Base-by-base conservation (phyloP, 2,888 invertebrate species). In the Ectropis crepuscularia region DNA sequence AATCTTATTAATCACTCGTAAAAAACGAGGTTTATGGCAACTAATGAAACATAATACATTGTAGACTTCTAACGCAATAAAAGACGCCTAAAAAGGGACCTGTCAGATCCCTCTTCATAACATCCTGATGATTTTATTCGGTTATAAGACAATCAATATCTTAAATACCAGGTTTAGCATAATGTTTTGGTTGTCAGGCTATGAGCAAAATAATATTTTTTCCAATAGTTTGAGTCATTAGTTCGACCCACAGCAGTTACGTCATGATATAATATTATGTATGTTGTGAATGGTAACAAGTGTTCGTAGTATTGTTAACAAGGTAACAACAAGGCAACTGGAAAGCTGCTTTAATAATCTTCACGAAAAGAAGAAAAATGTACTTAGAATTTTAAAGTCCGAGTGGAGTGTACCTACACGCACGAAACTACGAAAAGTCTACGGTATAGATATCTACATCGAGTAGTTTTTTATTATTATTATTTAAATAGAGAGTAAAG, bases 121-220 rank as follows among this genome's bases (percentile, higher is more conserved):
- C 57, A 64, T 74, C 74, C 74, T 76, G 79, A 77, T 75, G 77
- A 78, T 74, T 74, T 71, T 68, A 57, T 66, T 59, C 65, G 61
- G 55, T 55, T 68, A 69, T 74, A 79, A 73, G 71, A 61, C 65
- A 59, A 60, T 61, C 61, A 73, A 72, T 76, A 72, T 72, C 63
- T 53, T 77, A 87, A 88, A 89, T 87, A 86, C 74, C 86, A 85
- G 79, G 47, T 83, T 89, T 88, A 76, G 73, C 88, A 89, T 88
- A 81, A 16, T 6, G 50, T 79, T 88, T 82, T 86, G 87, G 86
- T 63, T 63, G 69, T 72, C 73, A 62, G 63, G 65, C 70, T 66
- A 66, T 65, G 69, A 75, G 74, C 71, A 71, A 71, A 75, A 74
- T 73, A 70, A 70, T 76, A 72, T 76, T 75, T 79, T 75, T 78